Conservation (phyloP, 2,113 vertebrate genomes). For the Sitta europaea region DNA sequence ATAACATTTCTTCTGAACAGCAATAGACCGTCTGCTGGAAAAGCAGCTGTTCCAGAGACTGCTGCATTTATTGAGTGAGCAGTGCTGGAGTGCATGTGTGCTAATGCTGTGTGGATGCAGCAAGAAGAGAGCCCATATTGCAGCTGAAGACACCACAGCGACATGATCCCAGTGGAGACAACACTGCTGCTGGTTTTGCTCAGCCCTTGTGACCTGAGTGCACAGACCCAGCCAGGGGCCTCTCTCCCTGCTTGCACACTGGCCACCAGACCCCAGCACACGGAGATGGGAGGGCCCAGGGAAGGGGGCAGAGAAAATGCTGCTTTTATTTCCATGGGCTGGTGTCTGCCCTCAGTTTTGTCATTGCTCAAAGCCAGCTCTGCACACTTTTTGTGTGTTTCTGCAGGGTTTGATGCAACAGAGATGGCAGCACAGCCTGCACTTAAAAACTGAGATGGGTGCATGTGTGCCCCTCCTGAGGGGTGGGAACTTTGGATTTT, state of each 20-base stretch:
- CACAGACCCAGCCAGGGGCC: not conserved
- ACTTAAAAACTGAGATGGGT: not conserved
- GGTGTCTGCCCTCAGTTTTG: not conserved
- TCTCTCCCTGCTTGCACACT: not conserved
- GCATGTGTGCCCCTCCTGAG: not conserved
- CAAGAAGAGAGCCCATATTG: not conserved
- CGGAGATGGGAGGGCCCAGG: not conserved
- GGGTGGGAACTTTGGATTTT: not conserved
- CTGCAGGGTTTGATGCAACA: no score
- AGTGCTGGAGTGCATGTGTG: accelerated
- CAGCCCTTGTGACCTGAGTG: not conserved
- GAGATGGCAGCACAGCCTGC: not conserved
- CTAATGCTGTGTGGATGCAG: accelerated
- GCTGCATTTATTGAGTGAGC: not conserved
- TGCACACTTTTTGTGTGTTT: no score
- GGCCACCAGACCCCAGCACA: accelerated
- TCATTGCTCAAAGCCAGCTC: not conserved
- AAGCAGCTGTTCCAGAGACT: not conserved
- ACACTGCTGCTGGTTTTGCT: not conserved
- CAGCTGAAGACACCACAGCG: not conserved
- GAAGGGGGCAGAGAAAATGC: not conserved
- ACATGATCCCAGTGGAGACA: accelerated
- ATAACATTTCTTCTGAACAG: not conserved
- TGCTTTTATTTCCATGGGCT: not conserved
- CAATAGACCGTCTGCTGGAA: not conserved